Evolutionary conservation across 1,140 invertebrate genomes (phyloP).

Genomic region (Cyrtorhinus lividipennis): DNA sequence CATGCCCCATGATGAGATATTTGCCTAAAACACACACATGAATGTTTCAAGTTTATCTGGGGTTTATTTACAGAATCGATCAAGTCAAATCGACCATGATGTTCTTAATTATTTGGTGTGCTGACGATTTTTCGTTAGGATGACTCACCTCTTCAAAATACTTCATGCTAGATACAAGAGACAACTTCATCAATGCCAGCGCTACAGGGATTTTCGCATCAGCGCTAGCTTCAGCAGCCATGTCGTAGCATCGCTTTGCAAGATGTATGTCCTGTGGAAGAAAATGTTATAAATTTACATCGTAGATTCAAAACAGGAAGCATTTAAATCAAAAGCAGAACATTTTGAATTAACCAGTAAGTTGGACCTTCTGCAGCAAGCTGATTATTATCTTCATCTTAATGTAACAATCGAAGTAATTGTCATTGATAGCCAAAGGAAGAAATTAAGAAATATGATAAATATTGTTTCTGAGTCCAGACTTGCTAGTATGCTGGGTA

Average conservation of each 20-base stretch:
- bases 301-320: no score
- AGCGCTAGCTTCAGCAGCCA: constrained; percentile 83
- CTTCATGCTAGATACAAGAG: constrained; percentile 57
- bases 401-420: no score
- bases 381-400: no score
- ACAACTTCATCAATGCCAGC: constrained; percentile 79
- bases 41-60: background rate
- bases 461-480: no score
- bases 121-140: no score
- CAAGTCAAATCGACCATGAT: background rate
- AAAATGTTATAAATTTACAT: no score
- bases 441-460: no score
- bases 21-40: constrained; percentile 40
- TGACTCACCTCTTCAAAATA: constrained; percentile 49
- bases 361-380: no score
- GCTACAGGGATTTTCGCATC: constrained; percentile 92
- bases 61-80: background rate
- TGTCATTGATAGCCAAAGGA: no score
- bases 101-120: background rate
- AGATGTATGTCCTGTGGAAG: constrained; percentile 55
- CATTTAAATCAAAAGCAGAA: no score
- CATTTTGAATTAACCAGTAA: no score
- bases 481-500: no score
- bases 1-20: constrained; percentile 36
- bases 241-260: constrained; percentile 88